Evolutionary conservation across 35 echinoderm and acorn worm species (phyloP), one percentile per base, ranked within the genome.

Genomic region (Ophioderma brevispina): DNA sequence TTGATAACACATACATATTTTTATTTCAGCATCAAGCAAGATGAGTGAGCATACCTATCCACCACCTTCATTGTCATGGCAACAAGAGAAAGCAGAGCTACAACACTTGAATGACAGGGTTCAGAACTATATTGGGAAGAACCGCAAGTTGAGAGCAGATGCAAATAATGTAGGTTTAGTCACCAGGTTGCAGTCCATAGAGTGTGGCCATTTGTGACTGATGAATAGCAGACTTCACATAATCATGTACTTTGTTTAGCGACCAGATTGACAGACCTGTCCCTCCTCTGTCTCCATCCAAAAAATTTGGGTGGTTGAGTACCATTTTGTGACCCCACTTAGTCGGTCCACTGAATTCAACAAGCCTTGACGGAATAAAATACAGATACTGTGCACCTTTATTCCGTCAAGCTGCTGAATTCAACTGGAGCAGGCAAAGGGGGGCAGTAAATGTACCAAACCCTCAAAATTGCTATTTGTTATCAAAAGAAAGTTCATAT

Each of bases 1-100:
- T n/a, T n/a, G n/a, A n/a, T n/a, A n/a, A n/a, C n/a, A n/a, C n/a
- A n/a, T n/a, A n/a, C n/a, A 52, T 21, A 52, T 21, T 52, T 52
- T 52, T 11, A 11, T 52, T 52, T 11, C 59, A 70, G 6, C 59
- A 70, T 2, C 15, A 25, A 25, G 17, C 81, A 89, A 13, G 46
- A 98, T 98, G 96, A 95, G 87, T 90, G 82, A 87, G 17, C n/a
- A n/a, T n/a, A n/a, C n/a, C n/a, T 91, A 92, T 35, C 91, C 94
- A 40, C 94, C 94, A 50, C 85, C 86, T 21, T 88, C 94, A 64
- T 76, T 90, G 41, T 90, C 93, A 78, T 83, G 97, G 80, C 91
- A 99, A 63, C 93, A 99, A 81, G 97, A 99, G 91, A 99, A 99
- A 87, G 97, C 93, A 3, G 97, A 99, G 46, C 78, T 99, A 32